phyloP scores from a whole-genome alignment of 2,888 invertebrate genomes.

The Maniola hyperantus region DNA sequence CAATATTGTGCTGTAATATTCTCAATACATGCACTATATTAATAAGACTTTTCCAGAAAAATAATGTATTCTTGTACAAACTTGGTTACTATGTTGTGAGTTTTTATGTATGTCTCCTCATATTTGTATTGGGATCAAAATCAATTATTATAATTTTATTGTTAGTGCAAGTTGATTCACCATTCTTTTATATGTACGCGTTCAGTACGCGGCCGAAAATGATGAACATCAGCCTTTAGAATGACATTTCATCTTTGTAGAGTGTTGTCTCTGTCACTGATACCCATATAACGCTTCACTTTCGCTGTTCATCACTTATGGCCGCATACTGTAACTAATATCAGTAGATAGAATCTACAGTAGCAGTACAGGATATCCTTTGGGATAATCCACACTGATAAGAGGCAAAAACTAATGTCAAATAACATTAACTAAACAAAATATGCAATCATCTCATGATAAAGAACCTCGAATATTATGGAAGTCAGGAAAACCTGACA shows the following conservation, averaged over 20 bases:
- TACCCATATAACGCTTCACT: too few species aligned
- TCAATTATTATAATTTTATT: neutral
- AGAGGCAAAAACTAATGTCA: neutral
- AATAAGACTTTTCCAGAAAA: conserved; percentile 31
- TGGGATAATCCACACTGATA: too few species aligned
- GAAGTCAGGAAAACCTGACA: neutral
- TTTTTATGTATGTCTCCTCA: neutral
- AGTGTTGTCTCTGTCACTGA: too few species aligned
- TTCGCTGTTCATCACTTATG: too few species aligned
- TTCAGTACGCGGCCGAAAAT: too few species aligned
- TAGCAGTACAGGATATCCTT: too few species aligned
- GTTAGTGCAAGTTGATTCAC: neutral
- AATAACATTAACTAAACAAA: neutral
- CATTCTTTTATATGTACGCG: too few species aligned
- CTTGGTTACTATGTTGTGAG: neutral
- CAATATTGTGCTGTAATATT: conserved; percentile 28
- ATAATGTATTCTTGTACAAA: conserved; percentile 21
- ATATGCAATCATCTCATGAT: neutral
- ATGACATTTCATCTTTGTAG: too few species aligned
- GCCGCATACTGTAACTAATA: too few species aligned
- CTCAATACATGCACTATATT: conserved; percentile 31
- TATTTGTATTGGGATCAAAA: neutral
- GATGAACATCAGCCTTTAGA: too few species aligned
- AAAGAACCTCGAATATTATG: neutral
- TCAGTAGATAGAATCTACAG: too few species aligned